Evolutionary conservation across 2,113 vertebrate species (phyloP).

Genomic region (Xiphophorus hellerii): DNA sequence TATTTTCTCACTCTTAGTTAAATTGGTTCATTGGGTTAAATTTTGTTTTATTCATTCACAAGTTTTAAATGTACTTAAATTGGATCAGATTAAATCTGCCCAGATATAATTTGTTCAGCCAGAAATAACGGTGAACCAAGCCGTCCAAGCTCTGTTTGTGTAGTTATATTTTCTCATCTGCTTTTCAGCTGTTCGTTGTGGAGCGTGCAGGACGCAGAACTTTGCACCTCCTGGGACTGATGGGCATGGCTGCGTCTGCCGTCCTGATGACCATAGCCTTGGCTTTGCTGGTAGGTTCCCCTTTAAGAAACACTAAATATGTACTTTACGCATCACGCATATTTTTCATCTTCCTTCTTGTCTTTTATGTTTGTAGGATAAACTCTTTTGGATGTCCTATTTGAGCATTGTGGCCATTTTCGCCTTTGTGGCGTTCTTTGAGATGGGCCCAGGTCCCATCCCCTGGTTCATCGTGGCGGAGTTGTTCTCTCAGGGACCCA

Average conservation of each 20-base stretch:
- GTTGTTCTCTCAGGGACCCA: constrained; percentile 96
- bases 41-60: background rate
- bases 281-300: constrained; percentile 85
- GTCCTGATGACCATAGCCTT: constrained; percentile 93
- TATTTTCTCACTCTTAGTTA: background rate
- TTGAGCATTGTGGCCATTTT: constrained; percentile 96
- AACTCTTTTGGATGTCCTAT: constrained; percentile 91
- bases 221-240: constrained; percentile 89
- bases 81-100: background rate
- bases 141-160: background rate
- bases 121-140: too few relatives aligned
- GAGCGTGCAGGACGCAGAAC: constrained; percentile 92
- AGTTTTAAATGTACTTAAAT: background rate
- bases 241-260: constrained; percentile 91
- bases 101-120: too few relatives aligned
- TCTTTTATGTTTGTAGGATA: constrained; percentile 73
- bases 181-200: constrained; percentile 90
- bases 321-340: background rate
- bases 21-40: background rate
- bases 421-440: constrained; percentile 97
- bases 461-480: constrained; percentile 98
- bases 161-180: background rate
- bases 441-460: constrained; percentile 96
- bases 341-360: background rate
- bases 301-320: background rate